Evolutionary conservation across 2,888 invertebrate genomes (phyloP).

Genomic region (Aphelenchoides bicaudatus): DNA sequence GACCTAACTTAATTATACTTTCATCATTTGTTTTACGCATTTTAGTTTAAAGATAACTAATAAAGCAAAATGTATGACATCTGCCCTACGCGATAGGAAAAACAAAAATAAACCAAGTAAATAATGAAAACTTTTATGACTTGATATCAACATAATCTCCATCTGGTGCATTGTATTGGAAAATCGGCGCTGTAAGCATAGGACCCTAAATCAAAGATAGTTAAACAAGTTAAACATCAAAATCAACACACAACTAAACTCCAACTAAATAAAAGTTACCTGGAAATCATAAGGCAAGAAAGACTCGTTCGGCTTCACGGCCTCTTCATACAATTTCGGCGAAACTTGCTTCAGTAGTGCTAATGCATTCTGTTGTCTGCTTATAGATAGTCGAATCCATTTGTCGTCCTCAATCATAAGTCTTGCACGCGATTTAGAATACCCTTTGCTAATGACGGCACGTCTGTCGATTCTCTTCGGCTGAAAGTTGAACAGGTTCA

Average conservation of each 20-base stretch:
- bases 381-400: conserved; percentile 71
- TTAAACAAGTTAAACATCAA: too few species aligned
- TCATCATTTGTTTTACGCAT: background rate
- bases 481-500: conserved; percentile 56
- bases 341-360: conserved; percentile 76
- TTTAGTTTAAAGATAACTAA: too few species aligned
- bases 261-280: too few species aligned
- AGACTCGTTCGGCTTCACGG: conserved; percentile 70
- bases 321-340: conserved; percentile 74
- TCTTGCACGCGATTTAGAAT: background rate
- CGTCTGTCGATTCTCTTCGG: conserved; percentile 66
- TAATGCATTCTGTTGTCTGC: conserved; percentile 75
- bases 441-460: conserved; percentile 29
- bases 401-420: conserved; percentile 65
- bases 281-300: conserved; percentile 73
- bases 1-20: too few species aligned
- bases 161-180: conserved; percentile 77
- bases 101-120: conserved; percentile 17
- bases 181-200: conserved; percentile 76
- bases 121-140: too few species aligned
- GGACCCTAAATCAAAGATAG: conserved; percentile 74
- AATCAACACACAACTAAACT: too few species aligned
- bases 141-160: conserved; percentile 82
- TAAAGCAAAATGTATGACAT: too few species aligned
- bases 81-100: too few species aligned